Conservation (phyloP, 2,797 vertebrate species). For the Hydrocynus forskahlii region DNA sequence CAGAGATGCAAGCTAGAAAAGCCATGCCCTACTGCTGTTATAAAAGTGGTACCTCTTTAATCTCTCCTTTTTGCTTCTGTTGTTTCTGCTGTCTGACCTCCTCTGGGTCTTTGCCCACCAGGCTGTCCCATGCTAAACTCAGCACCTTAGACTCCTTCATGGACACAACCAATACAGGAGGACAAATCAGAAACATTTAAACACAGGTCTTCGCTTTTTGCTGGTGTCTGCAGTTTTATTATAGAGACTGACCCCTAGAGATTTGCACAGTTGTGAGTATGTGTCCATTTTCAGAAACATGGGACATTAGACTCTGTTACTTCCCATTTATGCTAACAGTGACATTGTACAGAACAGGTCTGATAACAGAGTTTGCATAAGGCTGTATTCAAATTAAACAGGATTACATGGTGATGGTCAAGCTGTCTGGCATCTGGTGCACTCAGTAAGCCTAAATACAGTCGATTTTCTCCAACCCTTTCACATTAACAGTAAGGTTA, state of each 20-base stretch:
- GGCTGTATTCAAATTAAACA: constrained; percentile 9
- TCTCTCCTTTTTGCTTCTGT: constrained; percentile 64
- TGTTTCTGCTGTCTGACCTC: constrained; percentile 64
- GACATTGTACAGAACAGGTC: constrained; percentile 3
- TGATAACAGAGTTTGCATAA: constrained; percentile 7
- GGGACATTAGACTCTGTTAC: neutral
- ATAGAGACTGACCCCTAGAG: neutral
- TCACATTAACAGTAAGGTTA: neutral
- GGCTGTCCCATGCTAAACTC: constrained; percentile 65
- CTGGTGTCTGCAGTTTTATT: neutral
- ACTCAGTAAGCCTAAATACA: neutral
- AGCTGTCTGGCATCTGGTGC: neutral
- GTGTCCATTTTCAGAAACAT: neutral
- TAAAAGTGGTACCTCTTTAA: constrained; percentile 62
- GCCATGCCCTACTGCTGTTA: constrained; percentile 23
- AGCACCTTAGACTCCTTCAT: constrained; percentile 65
- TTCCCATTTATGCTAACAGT: neutral
- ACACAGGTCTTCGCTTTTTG: neutral
- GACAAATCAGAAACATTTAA: constrained; percentile 29
- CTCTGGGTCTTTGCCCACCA: constrained; percentile 65
- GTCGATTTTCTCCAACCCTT: neutral
- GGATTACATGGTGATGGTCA: neutral
- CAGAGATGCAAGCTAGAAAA: constrained; percentile 39
- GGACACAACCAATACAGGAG: constrained; percentile 48
- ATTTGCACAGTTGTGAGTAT: neutral